A percentile compares a stretch with the other conserved stretches of the same genome.
Conservation (phyloP, 2,113 vertebrate genomes). For the Myocastor coypus region DNA sequence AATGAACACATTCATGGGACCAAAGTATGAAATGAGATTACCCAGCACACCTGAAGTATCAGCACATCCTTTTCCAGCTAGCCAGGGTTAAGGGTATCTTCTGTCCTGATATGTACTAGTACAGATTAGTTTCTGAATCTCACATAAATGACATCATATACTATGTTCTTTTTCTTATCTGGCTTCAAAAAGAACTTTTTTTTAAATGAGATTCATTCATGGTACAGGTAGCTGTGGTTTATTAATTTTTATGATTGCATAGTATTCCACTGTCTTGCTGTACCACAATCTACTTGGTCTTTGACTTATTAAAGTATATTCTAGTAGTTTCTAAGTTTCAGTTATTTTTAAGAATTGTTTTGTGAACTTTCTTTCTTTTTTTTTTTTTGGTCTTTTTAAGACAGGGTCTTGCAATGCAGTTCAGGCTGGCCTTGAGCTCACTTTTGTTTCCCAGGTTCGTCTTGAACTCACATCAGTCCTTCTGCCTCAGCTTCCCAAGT, state of each 20-base stretch:
- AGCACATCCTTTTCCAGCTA: not conserved
- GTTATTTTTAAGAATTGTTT: conserved; percentile 25
- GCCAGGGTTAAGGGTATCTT: not conserved
- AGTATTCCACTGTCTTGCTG: not conserved
- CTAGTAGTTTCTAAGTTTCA: not conserved
- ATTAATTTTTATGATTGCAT: not conserved
- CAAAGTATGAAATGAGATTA: not conserved
- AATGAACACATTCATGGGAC: not conserved
- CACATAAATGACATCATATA: not conserved
- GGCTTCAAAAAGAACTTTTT: not conserved
- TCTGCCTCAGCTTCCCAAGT: too few species aligned
- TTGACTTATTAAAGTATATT: not conserved
- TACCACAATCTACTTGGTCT: not conserved
- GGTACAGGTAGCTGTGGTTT: not conserved
- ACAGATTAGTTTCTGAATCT: not conserved
- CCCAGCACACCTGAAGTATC: not conserved
- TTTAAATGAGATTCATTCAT: not conserved
- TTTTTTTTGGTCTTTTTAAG: too few species aligned
- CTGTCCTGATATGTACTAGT: not conserved
- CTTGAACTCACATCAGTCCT: too few species aligned
- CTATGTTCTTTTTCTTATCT: not conserved
- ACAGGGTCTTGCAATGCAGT: too few species aligned
- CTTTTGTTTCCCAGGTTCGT: too few species aligned
- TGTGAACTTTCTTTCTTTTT: not conserved
- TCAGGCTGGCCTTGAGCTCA: too few species aligned